These are phyloP conservation scores for Phragmatobia fuliginosa DNA, from an alignment of 2,888 invertebrate species.

Conservation along the genomic window DNA sequence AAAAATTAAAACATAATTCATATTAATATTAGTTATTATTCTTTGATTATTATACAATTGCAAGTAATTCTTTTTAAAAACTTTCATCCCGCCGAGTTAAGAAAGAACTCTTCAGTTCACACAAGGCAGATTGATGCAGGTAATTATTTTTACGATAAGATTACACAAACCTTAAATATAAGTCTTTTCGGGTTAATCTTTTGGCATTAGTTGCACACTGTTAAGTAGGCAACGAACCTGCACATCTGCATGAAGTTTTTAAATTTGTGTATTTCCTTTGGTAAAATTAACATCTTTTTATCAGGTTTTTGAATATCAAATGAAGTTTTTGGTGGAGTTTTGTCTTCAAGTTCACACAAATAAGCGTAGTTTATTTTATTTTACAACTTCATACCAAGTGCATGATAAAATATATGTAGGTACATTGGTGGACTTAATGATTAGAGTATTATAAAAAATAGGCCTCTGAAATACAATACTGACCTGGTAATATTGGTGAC, in stretches of 20 bases:
- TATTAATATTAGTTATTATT: too few species aligned
- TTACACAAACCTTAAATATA: background rate
- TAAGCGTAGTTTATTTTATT: background rate
- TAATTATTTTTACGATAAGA: background rate
- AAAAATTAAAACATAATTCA: too few species aligned
- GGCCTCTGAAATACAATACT: too few species aligned
- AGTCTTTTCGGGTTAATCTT: slow-evolving; percentile 9
- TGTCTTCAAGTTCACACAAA: background rate
- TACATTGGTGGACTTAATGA: too few species aligned
- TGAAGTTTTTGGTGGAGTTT: slow-evolving; percentile 22
- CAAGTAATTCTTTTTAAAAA: background rate
- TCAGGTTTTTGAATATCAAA: slow-evolving; percentile 31
- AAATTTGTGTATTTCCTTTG: slow-evolving; percentile 49
- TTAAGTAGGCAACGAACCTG: slow-evolving; percentile 38
- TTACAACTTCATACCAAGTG: too few species aligned
- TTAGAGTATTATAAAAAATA: too few species aligned
- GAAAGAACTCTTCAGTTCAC: background rate
- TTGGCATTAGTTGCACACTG: slow-evolving; percentile 30
- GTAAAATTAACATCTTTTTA: slow-evolving; percentile 38
- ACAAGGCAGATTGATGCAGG: background rate
- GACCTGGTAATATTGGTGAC: too few species aligned
- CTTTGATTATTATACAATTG: background rate
- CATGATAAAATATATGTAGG: too few species aligned
- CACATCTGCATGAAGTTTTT: slow-evolving; percentile 29
- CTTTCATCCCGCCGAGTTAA: background rate